Conservation (phyloP, 2,113 vertebrate genomes). For the Hemichromis elongatus region DNA sequence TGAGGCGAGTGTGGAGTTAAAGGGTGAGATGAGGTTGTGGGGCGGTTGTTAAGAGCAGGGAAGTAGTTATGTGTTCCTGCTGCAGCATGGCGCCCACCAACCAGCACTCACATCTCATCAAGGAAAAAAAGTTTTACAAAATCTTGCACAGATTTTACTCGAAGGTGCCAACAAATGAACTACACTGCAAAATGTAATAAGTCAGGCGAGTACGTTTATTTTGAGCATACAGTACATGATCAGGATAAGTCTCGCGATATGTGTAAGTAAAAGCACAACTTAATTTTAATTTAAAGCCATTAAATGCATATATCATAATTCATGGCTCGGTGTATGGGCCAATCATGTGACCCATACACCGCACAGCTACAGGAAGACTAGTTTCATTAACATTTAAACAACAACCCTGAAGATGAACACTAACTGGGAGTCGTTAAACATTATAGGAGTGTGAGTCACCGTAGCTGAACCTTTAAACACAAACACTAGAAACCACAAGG, state of each 20-base stretch:
- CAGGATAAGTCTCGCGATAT: background rate
- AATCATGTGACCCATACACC: background rate
- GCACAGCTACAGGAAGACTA: background rate
- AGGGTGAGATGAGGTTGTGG: constrained; percentile 2
- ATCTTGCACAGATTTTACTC: background rate
- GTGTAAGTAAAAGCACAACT: background rate
- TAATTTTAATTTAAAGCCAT: background rate
- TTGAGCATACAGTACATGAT: background rate
- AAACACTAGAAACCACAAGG: background rate
- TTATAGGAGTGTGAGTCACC: background rate
- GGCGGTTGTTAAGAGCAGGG: background rate
- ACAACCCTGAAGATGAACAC: background rate
- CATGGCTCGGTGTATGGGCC: background rate
- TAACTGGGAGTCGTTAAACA: background rate
- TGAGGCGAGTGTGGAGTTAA: background rate
- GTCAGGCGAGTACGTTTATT: background rate
- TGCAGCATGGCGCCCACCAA: background rate
- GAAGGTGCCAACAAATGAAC: background rate
- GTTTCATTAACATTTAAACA: background rate
- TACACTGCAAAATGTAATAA: background rate
- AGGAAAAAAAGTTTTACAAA: background rate
- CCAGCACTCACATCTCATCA: background rate
- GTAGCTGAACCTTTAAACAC: background rate
- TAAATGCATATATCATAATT: background rate
- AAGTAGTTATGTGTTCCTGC: background rate